Percentiles rank a stretch among this genome's conserved stretches.
Conservation (phyloP, 2,888 invertebrate genomes). For the Dryocosmus kuriphilus region DNA sequence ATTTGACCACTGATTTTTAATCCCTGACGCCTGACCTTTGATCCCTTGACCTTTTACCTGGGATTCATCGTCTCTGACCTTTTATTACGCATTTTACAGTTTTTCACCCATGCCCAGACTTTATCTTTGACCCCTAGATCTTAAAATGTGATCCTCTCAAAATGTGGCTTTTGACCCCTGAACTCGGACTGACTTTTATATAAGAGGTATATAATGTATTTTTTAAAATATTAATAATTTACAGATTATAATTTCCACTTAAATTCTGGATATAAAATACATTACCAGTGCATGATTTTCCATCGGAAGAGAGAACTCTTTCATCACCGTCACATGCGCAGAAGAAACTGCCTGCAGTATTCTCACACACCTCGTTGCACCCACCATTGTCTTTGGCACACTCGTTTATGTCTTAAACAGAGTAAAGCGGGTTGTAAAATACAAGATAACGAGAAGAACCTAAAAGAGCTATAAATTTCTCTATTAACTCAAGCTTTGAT, state of each 20-base stretch:
- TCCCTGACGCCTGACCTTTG: too few relatives aligned
- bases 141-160: too few relatives aligned
- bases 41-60: too few relatives aligned
- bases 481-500: constrained; percentile 8
- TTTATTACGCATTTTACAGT: too few relatives aligned
- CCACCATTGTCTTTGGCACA: constrained; percentile 79
- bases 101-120: too few relatives aligned
- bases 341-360: constrained; percentile 79
- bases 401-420: constrained; percentile 71
- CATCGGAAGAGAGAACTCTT: constrained; percentile 70
- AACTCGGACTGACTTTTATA: too few relatives aligned
- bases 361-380: constrained; percentile 81
- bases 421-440: constrained; percentile 41
- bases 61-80: too few relatives aligned
- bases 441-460: constrained; percentile 21
- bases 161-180: too few relatives aligned
- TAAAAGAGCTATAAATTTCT: background rate
- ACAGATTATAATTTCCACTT: background rate
- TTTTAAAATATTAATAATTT: too few relatives aligned
- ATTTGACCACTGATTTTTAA: too few relatives aligned
- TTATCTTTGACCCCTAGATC: too few relatives aligned
- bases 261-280: background rate
- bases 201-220: too few relatives aligned
- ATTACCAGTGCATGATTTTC: constrained; percentile 73
- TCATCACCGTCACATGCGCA: constrained; percentile 79